Percentiles rank a stretch among this genome's conserved stretches.
Evolutionary conservation across 2,888 invertebrate species (phyloP).

Genomic region (Corbicula japonica): DNA sequence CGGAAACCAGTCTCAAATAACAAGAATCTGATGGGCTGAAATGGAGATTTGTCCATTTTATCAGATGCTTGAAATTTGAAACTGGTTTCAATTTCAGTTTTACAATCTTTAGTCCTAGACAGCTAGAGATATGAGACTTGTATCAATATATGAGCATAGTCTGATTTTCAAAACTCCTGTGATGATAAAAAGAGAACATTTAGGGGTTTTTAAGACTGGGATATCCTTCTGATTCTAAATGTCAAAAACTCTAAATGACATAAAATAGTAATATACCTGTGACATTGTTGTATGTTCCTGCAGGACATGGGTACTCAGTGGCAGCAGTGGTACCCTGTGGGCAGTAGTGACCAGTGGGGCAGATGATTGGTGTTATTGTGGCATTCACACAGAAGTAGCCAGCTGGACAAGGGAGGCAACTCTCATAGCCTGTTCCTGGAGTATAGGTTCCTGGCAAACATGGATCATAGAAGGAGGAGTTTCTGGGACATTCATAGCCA

Average conservation of each 20-base stretch:
- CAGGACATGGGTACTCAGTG: constrained; percentile 82
- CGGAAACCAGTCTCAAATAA: no score
- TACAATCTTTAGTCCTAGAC: no score
- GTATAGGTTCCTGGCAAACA: constrained; percentile 79
- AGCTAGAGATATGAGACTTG: no score
- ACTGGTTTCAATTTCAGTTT: no score
- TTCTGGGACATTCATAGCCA: constrained; percentile 80
- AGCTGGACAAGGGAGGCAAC: constrained; percentile 80
- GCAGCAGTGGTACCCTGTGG: constrained; percentile 79
- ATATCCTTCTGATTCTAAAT: no score
- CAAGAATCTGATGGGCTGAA: no score
- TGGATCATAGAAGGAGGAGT: constrained; percentile 74
- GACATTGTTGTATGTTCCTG: constrained; percentile 84
- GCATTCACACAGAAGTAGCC: constrained; percentile 83
- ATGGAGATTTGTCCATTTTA: no score
- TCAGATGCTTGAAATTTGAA: no score
- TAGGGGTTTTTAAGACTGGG: not conserved
- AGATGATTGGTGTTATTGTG: constrained; percentile 78
- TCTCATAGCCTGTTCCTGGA: constrained; percentile 68
- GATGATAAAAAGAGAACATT: not conserved
- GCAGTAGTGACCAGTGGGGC: constrained; percentile 84
- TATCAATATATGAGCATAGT: not conserved
- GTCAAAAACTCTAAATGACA: no score
- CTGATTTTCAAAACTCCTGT: not conserved
- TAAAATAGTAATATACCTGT: no score